A percentile compares a stretch with the other conserved stretches of the same genome.
phyloP scores from a whole-genome alignment of 2,888 invertebrate species.

The Macrostomum cliftonense region DNA sequence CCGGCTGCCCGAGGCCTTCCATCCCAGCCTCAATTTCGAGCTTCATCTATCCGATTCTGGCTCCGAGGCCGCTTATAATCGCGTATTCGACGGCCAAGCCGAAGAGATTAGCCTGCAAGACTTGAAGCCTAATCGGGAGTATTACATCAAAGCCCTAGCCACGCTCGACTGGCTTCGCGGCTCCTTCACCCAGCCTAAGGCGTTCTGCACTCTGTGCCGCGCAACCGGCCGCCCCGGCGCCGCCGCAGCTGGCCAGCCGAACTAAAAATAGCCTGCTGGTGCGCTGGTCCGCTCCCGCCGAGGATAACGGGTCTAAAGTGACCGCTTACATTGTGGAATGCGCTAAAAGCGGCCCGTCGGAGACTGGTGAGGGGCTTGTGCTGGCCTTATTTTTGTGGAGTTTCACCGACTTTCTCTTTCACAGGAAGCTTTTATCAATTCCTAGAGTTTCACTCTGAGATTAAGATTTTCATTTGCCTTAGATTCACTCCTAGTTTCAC shows the following conservation, averaged over 20 bases:
- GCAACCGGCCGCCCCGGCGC: constrained; percentile 52
- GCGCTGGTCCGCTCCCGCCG: constrained; percentile 25
- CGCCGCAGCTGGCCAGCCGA: constrained; percentile 53
- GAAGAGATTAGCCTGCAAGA: constrained; percentile 50
- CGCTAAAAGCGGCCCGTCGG: background rate
- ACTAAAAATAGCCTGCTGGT: constrained; percentile 47
- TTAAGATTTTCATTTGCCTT: too few species aligned
- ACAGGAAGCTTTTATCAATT: too few species aligned
- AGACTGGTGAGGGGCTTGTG: background rate
- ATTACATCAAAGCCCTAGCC: constrained; percentile 57
- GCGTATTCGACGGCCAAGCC: constrained; percentile 47
- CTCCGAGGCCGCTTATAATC: constrained; percentile 63
- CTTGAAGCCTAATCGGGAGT: constrained; percentile 67
- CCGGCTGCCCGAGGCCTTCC: constrained; percentile 25
- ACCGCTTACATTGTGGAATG: constrained; percentile 4
- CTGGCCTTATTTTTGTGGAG: too few species aligned
- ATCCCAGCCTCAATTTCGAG: constrained; percentile 52
- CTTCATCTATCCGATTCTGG: constrained; percentile 54
- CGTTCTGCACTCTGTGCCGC: constrained; percentile 60
- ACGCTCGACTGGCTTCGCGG: constrained; percentile 56
- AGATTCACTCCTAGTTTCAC: too few species aligned
- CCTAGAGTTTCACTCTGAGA: too few species aligned
- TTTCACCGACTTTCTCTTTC: too few species aligned
- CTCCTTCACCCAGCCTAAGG: constrained; percentile 55
- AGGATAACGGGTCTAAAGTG: constrained; percentile 10